Percentiles rank a stretch among this genome's conserved stretches.
These are phyloP conservation scores for Caiman crocodilus DNA, from an alignment of 2,797 vertebrate genomes.

Conservation along the genomic window DNA sequence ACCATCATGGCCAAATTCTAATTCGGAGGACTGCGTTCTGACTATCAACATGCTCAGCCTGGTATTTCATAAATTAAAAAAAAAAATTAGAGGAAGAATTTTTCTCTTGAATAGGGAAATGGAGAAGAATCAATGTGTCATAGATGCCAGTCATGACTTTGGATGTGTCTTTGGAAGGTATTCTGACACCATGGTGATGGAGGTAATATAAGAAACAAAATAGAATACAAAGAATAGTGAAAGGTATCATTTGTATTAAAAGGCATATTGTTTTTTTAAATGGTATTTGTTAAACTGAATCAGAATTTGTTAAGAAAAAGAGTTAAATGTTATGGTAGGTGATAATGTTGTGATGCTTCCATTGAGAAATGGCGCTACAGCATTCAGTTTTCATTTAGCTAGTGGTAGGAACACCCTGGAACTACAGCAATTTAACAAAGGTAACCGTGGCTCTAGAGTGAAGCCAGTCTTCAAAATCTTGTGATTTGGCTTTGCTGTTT, in stretches of 20 bases:
- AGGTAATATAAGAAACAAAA: neutral
- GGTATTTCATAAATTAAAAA: no score
- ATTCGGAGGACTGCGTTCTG: neutral
- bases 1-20: neutral
- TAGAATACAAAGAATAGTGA: slow-evolving; percentile 27
- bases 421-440: neutral
- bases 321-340: neutral
- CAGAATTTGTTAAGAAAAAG: slow-evolving; percentile 33
- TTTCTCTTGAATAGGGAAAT: slow-evolving; percentile 37
- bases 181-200: slow-evolving; percentile 13
- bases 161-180: slow-evolving; percentile 1
- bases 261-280: neutral
- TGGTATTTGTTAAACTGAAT: slow-evolving; percentile 38
- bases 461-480: neutral
- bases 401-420: neutral
- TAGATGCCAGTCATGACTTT: slow-evolving; percentile 47
- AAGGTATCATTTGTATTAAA: slow-evolving; percentile 24
- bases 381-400: slow-evolving; percentile 2
- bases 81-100: neutral
- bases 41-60: slow-evolving; percentile 17
- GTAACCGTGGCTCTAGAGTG: no score
- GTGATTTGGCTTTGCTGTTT: neutral
- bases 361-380: neutral
- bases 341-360: neutral
- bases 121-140: slow-evolving; percentile 22